Conservation (phyloP, 1,140 invertebrate species). For the Halesus radiatus region DNA sequence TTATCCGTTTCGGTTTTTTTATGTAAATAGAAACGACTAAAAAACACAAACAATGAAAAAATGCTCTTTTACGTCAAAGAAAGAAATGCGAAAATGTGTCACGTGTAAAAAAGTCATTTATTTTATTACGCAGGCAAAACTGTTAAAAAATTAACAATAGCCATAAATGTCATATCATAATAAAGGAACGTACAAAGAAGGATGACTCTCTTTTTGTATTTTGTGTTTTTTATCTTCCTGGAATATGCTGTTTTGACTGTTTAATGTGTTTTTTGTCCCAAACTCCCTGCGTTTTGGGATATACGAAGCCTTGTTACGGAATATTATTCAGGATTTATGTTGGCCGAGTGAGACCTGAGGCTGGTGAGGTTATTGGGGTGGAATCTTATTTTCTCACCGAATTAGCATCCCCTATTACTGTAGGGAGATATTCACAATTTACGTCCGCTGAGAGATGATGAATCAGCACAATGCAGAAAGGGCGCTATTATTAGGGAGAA, state of each 20-base stretch:
- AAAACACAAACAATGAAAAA: slow-evolving; percentile 7
- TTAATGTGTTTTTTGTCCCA: slow-evolving; percentile 27
- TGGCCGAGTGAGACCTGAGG: not conserved
- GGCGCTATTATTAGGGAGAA: slow-evolving; percentile 42
- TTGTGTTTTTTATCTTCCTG: slow-evolving; percentile 15
- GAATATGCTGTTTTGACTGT: slow-evolving; percentile 20
- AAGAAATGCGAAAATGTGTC: slow-evolving; percentile 18
- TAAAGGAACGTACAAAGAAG: not conserved
- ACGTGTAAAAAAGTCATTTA: slow-evolving; percentile 26
- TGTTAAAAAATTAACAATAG: slow-evolving; percentile 25
- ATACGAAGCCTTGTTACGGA: not conserved
- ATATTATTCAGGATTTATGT: not conserved
- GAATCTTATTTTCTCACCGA: slow-evolving; percentile 51
- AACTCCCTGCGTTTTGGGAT: not conserved
- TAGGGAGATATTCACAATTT: slow-evolving; percentile 40
- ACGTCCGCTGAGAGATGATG: slow-evolving; percentile 47
- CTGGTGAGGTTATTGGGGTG: slow-evolving; percentile 32
- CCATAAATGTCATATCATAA: slow-evolving; percentile 15
- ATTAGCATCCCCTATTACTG: slow-evolving; percentile 52
- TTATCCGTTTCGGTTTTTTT: not conserved
- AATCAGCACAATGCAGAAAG: slow-evolving; percentile 48
- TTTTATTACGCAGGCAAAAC: slow-evolving; percentile 18
- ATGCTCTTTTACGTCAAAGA: not conserved
- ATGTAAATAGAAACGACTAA: not conserved
- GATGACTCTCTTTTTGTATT: slow-evolving; percentile 17